Evolutionary conservation across 2,888 invertebrate genomes (phyloP).

Genomic region (Dicycla oo): DNA sequence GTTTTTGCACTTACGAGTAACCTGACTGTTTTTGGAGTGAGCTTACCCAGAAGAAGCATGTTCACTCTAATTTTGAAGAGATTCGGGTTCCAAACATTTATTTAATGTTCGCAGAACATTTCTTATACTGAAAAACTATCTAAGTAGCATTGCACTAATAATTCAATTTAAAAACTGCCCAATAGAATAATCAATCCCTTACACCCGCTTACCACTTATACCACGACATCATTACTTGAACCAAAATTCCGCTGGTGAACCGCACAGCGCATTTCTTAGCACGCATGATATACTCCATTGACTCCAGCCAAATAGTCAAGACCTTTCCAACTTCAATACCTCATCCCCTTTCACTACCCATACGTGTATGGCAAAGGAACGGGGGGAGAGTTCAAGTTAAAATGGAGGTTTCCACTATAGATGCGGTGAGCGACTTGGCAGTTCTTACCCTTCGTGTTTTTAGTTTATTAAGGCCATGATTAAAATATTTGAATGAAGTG

Average conservation of each 20-base stretch:
- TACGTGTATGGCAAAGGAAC: neutral
- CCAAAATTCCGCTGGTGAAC: conserved; percentile 61
- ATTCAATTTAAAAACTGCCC: neutral
- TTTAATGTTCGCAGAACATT: no score
- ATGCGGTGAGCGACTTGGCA: conserved; percentile 43
- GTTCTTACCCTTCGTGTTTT: conserved; percentile 53
- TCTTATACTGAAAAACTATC: no score
- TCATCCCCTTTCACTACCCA: neutral
- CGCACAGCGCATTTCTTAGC: conserved; percentile 55
- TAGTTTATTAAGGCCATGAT: conserved; percentile 60
- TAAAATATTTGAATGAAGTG: conserved; percentile 59
- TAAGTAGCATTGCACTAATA: neutral
- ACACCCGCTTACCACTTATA: conserved; percentile 31
- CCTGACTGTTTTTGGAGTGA: neutral
- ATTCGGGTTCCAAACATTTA: no score
- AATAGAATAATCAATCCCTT: neutral
- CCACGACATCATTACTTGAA: conserved; percentile 55
- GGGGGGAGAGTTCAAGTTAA: conserved; percentile 7
- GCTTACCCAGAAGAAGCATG: no score
- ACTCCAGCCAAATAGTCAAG: conserved; percentile 33
- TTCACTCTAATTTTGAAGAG: no score
- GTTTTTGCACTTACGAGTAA: neutral
- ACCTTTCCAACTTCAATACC: conserved; percentile 16
- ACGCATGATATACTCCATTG: conserved; percentile 51
- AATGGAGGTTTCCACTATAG: conserved; percentile 26